Evolutionary conservation across 2,888 invertebrate species (phyloP).

Genomic region (Dioctria rufipes): DNA sequence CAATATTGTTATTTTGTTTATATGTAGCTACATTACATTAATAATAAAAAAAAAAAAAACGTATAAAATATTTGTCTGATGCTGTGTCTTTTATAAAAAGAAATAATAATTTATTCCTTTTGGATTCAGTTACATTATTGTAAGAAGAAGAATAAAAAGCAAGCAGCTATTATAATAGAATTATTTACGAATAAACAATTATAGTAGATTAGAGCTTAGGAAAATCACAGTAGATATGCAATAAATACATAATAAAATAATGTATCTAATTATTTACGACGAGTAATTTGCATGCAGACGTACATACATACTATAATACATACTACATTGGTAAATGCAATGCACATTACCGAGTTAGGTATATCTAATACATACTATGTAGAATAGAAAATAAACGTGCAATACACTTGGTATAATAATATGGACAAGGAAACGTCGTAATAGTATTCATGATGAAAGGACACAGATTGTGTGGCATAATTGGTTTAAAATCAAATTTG

Average conservation of each 20-base stretch:
- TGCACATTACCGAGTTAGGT: not conserved
- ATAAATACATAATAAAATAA: conserved; percentile 8
- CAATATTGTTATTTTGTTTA: conserved; percentile 2
- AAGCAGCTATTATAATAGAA: conserved; percentile 14
- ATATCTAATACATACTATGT: not conserved
- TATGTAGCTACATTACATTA: not conserved
- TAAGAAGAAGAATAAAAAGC: not conserved
- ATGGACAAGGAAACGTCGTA: too few relatives aligned
- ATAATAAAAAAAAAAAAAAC: conserved; percentile 11
- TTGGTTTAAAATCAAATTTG: too few relatives aligned
- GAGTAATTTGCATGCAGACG: conserved; percentile 20
- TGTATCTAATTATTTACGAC: conserved; percentile 1
- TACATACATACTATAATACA: not conserved
- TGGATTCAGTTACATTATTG: conserved; percentile 30
- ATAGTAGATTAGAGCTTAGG: conserved; percentile 17
- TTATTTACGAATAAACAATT: conserved; percentile 29
- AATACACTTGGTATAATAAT: too few relatives aligned
- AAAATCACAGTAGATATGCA: conserved; percentile 32
- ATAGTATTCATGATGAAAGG: too few relatives aligned
- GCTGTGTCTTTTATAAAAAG: conserved; percentile 29
- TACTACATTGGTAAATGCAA: too few relatives aligned
- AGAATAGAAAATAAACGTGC: not conserved
- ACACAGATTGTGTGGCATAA: too few relatives aligned
- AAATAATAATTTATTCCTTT: conserved; percentile 28
- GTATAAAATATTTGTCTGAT: conserved; percentile 2